Evolutionary conservation across 1,140 invertebrate species (phyloP).

Genomic region (Apolygus lucorum): DNA sequence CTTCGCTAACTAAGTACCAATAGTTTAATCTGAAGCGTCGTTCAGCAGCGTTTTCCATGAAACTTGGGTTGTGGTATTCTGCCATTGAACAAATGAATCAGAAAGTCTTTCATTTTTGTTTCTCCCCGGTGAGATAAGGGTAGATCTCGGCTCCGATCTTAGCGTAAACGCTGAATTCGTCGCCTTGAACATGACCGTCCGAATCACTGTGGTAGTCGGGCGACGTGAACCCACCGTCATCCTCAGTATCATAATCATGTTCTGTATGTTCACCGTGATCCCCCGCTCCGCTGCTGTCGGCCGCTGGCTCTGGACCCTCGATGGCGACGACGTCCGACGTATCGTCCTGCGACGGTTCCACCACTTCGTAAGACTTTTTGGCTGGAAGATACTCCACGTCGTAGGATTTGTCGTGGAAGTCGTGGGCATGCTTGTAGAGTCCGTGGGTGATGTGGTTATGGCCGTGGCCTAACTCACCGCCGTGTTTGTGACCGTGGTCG

Average conservation of each 20-base stretch:
- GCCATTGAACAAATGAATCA: no score
- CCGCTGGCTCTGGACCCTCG: neutral
- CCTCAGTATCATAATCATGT: neutral
- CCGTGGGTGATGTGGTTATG: slow-evolving; percentile 25
- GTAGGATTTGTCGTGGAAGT: slow-evolving; percentile 2
- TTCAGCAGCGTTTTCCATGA: no score
- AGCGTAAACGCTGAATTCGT: slow-evolving; percentile 19
- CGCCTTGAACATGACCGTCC: neutral
- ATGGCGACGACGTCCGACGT: neutral
- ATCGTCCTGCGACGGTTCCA: neutral
- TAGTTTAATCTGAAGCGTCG: no score
- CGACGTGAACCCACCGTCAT: neutral
- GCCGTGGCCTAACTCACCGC: slow-evolving; percentile 25
- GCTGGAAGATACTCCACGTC: neutral
- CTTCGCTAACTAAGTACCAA: no score
- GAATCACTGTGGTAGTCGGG: neutral
- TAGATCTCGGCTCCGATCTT: slow-evolving; percentile 17
- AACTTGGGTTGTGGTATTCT: no score
- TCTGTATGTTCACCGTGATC: neutral
- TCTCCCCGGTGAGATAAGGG: slow-evolving; percentile 1
- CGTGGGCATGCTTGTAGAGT: slow-evolving; percentile 4
- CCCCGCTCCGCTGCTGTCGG: neutral
- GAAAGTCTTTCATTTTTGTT: neutral
- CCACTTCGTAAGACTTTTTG: slow-evolving; percentile 8
- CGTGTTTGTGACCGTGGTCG: slow-evolving; percentile 22